Conservation (phyloP, 1,140 invertebrate genomes). For the Pseudachorutes palmiensis region DNA sequence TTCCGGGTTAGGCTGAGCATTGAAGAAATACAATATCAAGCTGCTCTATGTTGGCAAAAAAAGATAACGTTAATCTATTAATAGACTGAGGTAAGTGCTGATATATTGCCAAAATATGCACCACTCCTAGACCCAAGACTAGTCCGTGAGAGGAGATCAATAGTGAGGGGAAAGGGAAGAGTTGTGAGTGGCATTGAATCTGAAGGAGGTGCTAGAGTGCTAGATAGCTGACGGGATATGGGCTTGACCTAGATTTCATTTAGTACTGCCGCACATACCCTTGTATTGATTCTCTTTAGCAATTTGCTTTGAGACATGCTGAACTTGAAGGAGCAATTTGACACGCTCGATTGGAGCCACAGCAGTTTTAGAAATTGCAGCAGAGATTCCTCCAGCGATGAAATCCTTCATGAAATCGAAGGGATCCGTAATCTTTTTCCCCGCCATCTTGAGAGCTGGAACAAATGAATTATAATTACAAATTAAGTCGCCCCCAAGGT, state of each 20-base stretch:
- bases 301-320: slow-evolving; percentile 50
- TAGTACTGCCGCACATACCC: slow-evolving; percentile 41
- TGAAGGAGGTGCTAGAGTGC: too few relatives aligned
- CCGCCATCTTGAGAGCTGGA: slow-evolving; percentile 16
- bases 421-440: slow-evolving; percentile 39
- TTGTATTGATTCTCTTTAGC: slow-evolving; percentile 48
- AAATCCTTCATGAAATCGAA: slow-evolving; percentile 48
- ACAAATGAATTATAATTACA: slow-evolving; percentile 1
- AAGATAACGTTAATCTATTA: too few relatives aligned
- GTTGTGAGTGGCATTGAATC: too few relatives aligned
- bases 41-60: too few relatives aligned
- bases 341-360: slow-evolving; percentile 55
- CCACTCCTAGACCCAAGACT: too few relatives aligned
- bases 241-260: slow-evolving; percentile 9
- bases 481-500: too few relatives aligned
- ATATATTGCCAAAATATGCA: background rate
- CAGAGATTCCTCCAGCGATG: slow-evolving; percentile 50
- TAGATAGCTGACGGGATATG: too few relatives aligned
- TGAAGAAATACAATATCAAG: too few relatives aligned
- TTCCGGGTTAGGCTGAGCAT: too few relatives aligned
- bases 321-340: slow-evolving; percentile 54
- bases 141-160: too few relatives aligned
- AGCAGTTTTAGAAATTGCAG: slow-evolving; percentile 53
- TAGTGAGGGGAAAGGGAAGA: too few relatives aligned
- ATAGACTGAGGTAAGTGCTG: background rate